These are phyloP conservation scores for Catharus fuscescens DNA, from an alignment of 2,113 vertebrate species.

Conservation along the genomic window DNA sequence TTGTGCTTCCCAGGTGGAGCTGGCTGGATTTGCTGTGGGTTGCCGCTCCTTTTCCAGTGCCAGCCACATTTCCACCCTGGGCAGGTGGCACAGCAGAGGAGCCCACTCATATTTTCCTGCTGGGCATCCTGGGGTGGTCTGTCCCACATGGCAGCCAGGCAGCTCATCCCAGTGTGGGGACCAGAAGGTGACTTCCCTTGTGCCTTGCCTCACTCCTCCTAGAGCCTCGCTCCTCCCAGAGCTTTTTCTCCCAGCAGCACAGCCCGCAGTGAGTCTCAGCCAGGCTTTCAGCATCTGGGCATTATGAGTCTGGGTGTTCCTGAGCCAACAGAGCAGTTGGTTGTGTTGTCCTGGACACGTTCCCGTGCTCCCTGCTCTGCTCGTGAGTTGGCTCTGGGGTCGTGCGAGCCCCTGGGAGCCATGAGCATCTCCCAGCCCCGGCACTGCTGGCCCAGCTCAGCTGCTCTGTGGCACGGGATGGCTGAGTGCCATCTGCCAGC, in stretches of 20 bases:
- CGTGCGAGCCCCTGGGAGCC: rapidly evolving
- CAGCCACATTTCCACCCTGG: not conserved
- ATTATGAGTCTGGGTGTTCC: rapidly evolving
- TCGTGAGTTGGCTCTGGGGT: not conserved
- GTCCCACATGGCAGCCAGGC: rapidly evolving
- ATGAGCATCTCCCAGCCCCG: not conserved
- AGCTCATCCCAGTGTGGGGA: rapidly evolving
- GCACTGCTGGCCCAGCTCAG: not conserved
- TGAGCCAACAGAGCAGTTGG: not conserved
- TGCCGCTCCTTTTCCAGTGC: rapidly evolving
- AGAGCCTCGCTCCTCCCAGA: not conserved
- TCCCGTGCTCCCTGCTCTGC: not conserved
- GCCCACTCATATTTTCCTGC: not conserved
- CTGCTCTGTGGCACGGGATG: not conserved
- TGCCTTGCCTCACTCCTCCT: rapidly evolving
- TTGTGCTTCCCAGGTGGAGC: rapidly evolving
- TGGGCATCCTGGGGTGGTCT: rapidly evolving
- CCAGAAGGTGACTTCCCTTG: not conserved
- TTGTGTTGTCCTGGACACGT: not conserved
- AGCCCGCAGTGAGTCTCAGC: not conserved
- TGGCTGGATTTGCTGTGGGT: not conserved
- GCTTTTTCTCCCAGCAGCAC: rapidly evolving
- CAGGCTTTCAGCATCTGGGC: not conserved
- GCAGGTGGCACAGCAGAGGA: not conserved
- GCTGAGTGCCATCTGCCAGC: not conserved